Base-by-base conservation (phyloP, 2,113 vertebrate species). In the Anoplopoma fimbria region DNA sequence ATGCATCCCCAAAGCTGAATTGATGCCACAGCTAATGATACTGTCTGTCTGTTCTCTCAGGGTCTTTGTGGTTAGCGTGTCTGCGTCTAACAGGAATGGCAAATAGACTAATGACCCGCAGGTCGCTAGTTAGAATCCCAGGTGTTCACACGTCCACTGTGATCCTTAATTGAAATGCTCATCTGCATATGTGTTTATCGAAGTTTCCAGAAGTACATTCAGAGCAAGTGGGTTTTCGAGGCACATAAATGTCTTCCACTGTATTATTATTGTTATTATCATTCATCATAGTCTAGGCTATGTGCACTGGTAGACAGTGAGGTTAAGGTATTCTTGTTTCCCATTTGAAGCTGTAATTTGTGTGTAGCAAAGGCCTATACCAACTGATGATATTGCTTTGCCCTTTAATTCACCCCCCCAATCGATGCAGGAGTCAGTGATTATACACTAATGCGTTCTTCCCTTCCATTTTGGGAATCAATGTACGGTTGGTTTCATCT, bases 401-500 rank as follows among this genome's bases (percentile, higher is more conserved):
- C 93, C 92, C 93, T 94, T 94, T 93, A 94, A 93, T 94, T 94
- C 92, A 92, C 90, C 92, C 87, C 87, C 53, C 92, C 91, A 93
- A 94, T 95, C 92, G 90, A 95, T 93, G 91, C 90, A 92, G 91
- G 89, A 93, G 91, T 93, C 93, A 90, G 90, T 93, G 93, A 95
- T 94, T 94, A 93, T 93, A 94, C 92, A 93, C 93, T 94, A 94
- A 94, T 94, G 94, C 87, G 92, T 93, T 94, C 90, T 93, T 94
- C 93, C 92, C 93, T 94, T 94, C 93, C 94, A 94, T 94, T 93
- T 94, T 93, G 91, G 91, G 92, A 94, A 94, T 93, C 92, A 93
- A 84, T 83, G 86, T 91, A 94, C 91, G 93, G 90, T 93, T 93
- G 91, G 92, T 93, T 94, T 94, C 93, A 94, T 94, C 93, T 94